phyloP scores from a whole-genome alignment of 1,140 invertebrate species.

The Sipha flava region DNA sequence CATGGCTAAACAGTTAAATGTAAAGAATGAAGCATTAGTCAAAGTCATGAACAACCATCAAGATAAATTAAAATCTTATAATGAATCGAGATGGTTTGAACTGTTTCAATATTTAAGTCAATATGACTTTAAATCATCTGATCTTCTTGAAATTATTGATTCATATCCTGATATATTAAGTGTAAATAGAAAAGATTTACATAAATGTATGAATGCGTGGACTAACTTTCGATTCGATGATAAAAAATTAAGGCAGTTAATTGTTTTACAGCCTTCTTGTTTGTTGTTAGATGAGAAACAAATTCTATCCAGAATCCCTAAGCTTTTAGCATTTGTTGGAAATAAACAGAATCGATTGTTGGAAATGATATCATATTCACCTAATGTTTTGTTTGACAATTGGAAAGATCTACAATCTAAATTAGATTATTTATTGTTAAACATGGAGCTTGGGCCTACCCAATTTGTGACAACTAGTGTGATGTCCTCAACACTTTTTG shows the following conservation, averaged over 20 bases:
- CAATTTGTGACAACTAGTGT: conserved; percentile 12
- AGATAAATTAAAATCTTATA: background rate
- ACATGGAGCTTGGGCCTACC: conserved; percentile 15
- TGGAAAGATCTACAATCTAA: background rate
- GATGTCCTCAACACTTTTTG: conserved; percentile 15
- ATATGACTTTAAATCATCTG: conserved; percentile 13
- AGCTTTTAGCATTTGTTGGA: conserved; percentile 9
- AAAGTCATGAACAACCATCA: background rate
- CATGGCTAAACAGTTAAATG: background rate
- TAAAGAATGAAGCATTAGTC: background rate
- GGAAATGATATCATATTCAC: conserved; percentile 19
- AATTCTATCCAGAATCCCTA: conserved; percentile 25
- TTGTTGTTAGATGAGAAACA: background rate
- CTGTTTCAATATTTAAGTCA: conserved; percentile 19
- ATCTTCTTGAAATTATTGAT: conserved; percentile 15
- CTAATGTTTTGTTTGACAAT: conserved; percentile 17
- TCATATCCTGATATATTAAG: conserved; percentile 15
- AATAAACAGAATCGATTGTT: conserved; percentile 10
- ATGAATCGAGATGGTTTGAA: background rate
- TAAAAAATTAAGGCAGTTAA: conserved; percentile 7
- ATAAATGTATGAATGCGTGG: conserved; percentile 4
- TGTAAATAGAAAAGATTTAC: conserved; percentile 3
- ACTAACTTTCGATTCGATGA: conserved; percentile 20
- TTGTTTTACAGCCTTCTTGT: background rate
- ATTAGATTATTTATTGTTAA: conserved; percentile 8